phyloP scores from a whole-genome alignment of 2,888 invertebrate species.

The Baronia brevicornis region DNA sequence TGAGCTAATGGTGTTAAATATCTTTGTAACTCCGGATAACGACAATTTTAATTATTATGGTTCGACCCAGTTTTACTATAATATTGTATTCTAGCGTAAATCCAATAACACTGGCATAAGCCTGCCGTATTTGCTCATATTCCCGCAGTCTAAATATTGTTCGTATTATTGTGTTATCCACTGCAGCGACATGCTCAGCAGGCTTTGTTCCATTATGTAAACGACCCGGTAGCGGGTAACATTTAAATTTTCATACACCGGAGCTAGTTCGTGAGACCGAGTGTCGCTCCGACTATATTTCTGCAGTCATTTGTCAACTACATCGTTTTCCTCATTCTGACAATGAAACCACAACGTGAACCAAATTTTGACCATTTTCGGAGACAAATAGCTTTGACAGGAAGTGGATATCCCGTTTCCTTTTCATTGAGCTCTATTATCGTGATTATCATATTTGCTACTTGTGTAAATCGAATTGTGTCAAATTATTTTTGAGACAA shows the following conservation, averaged over 20 bases:
- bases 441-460: constrained; percentile 4
- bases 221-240: constrained; percentile 13
- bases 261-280: background rate
- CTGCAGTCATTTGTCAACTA: constrained; percentile 3
- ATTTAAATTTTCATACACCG: constrained; percentile 3
- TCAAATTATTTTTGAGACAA: too few relatives aligned
- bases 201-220: constrained; percentile 20
- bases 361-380: constrained; percentile 10
- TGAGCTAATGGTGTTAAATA: too few relatives aligned
- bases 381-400: constrained; percentile 5
- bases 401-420: constrained; percentile 13
- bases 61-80: too few relatives aligned
- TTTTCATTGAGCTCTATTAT: constrained; percentile 6
- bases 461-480: too few relatives aligned
- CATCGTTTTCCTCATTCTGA: constrained; percentile 5
- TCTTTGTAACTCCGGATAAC: too few relatives aligned
- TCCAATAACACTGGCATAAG: constrained; percentile 1
- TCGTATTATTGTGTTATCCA: constrained; percentile 9
- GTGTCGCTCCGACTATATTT: constrained; percentile 1
- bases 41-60: too few relatives aligned
- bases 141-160: constrained; percentile 14
- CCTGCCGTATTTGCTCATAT: constrained; percentile 11
- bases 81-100: constrained; percentile 4
- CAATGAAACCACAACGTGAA: constrained; percentile 6
- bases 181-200: constrained; percentile 10